phyloP scores from a whole-genome alignment of 2,888 invertebrate species.

The Netelia fuscicornis region DNA sequence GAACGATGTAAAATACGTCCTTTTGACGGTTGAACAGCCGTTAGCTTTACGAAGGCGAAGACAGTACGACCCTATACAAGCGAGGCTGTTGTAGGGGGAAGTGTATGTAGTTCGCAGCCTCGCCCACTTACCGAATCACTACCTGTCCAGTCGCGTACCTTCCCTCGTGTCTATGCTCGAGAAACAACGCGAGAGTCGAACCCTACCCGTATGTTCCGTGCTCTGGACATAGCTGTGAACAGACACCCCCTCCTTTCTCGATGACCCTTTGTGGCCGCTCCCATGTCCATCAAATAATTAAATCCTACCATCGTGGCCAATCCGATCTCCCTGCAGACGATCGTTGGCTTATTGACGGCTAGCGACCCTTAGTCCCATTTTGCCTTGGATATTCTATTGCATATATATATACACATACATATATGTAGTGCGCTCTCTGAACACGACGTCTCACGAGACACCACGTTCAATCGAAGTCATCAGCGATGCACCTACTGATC shows the following conservation, averaged over 20 bases:
- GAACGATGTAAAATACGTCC: background rate
- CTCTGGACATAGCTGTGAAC: constrained; percentile 49
- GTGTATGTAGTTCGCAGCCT: constrained; percentile 21
- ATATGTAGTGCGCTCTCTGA: constrained; percentile 2
- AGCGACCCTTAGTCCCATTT: constrained; percentile 20
- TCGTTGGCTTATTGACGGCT: constrained; percentile 54
- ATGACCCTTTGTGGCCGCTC: constrained; percentile 64
- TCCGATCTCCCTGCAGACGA: constrained; percentile 52
- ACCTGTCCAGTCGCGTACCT: constrained; percentile 60
- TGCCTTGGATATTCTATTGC: constrained; percentile 16
- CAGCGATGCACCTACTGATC: constrained; percentile 31
- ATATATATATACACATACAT: background rate
- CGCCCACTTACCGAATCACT: constrained; percentile 66
- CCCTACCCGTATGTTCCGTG: constrained; percentile 3
- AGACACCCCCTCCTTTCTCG: constrained; percentile 19
- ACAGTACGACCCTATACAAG: background rate
- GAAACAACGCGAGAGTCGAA: background rate
- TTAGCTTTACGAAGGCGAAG: background rate
- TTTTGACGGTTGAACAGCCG: background rate
- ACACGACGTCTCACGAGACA: constrained; percentile 40
- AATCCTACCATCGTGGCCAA: constrained; percentile 55
- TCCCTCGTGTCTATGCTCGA: constrained; percentile 33
- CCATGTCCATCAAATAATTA: constrained; percentile 71
- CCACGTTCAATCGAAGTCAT: constrained; percentile 26
- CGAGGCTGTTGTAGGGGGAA: background rate